Percentiles rank a stretch among this genome's conserved stretches.
phyloP scores from a whole-genome alignment of 1,140 invertebrate genomes.

The Diorhabda elongata region DNA sequence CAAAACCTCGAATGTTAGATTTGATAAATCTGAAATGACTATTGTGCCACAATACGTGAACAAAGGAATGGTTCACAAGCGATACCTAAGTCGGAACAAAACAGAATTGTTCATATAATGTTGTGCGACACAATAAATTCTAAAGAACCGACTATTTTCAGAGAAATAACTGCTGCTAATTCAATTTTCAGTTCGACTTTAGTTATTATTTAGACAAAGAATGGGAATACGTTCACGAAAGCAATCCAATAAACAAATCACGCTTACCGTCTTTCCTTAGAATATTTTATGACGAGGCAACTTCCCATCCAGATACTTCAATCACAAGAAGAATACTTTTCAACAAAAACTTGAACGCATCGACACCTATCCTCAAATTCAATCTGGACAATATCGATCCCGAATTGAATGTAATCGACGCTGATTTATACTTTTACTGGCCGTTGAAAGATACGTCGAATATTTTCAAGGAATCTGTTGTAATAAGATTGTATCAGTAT shows the following conservation, averaged over 20 bases:
- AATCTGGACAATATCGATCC: slow-evolving; percentile 29
- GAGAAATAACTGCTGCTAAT: too few relatives aligned
- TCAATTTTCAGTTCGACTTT: neutral
- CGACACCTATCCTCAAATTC: slow-evolving; percentile 33
- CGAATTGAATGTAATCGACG: slow-evolving; percentile 27
- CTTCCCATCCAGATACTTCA: slow-evolving; percentile 15
- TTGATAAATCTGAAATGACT: too few relatives aligned
- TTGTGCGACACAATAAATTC: too few relatives aligned
- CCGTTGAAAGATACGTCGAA: slow-evolving; percentile 30
- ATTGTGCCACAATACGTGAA: too few relatives aligned
- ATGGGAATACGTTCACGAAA: slow-evolving; percentile 30
- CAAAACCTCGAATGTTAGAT: too few relatives aligned
- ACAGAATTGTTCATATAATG: too few relatives aligned
- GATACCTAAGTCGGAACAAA: too few relatives aligned
- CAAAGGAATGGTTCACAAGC: too few relatives aligned
- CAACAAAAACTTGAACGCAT: slow-evolving; percentile 27
- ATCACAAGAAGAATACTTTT: slow-evolving; percentile 28
- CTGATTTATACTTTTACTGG: slow-evolving; percentile 40
- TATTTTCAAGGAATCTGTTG: slow-evolving; percentile 31
- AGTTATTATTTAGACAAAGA: slow-evolving; percentile 28
- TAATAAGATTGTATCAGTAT: slow-evolving; percentile 31
- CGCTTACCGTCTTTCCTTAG: slow-evolving; percentile 27
- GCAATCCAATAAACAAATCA: slow-evolving; percentile 15
- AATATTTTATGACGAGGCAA: slow-evolving; percentile 27
- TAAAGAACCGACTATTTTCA: too few relatives aligned